Evolutionary conservation across 2,113 vertebrate genomes (phyloP), one percentile per base, ranked within the genome.

Genomic region (Puma concolor): DNA sequence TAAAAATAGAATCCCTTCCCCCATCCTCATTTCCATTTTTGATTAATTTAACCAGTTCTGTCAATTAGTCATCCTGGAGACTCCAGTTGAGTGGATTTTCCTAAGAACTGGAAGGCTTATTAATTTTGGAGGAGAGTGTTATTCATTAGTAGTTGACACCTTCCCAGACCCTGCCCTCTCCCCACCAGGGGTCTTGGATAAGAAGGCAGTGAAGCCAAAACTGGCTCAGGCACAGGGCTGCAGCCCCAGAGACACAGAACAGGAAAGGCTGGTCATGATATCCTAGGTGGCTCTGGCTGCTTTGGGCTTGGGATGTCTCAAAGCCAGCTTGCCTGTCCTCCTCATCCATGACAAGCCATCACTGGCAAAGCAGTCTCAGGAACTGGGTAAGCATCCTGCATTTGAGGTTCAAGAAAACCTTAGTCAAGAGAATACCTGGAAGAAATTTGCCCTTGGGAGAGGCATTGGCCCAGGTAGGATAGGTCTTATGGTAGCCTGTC

Each of bases 41-140:
- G 92, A 98, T 98, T 98, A 95, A 98, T 97, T 98, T 97, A 96
- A 96, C 95, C 84, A 92, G 84, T 96, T 95, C 80, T 96, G 88
- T 97, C 97, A 88, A 97, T 97, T 98, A 98, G 91, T 97, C 94
- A 98, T 98, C 88, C 95, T 83, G 33, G 96, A 96, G 80, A 95
- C 87, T 96, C 80, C 88, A 96, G 76, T 92, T 69, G 89, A 97
- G 60, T 88, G 93, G 29, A 31, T 97, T 95, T 96, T 96, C 72
- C 88, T 88, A 88, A 97, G 85, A 95, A 97, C 74, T 89, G 36
- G 83, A 95, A 97, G 79, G 96, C 93, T 77, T 97, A 96, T 98
- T 97, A 96, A 95, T 97, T 98, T 97, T 77, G 71, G 76, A 97
- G 71, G 72, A 4, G 17, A 81, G 69, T 74, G 14, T 81, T 90